Conservation (phyloP, 2,113 vertebrate species). For the Uria aalge region DNA sequence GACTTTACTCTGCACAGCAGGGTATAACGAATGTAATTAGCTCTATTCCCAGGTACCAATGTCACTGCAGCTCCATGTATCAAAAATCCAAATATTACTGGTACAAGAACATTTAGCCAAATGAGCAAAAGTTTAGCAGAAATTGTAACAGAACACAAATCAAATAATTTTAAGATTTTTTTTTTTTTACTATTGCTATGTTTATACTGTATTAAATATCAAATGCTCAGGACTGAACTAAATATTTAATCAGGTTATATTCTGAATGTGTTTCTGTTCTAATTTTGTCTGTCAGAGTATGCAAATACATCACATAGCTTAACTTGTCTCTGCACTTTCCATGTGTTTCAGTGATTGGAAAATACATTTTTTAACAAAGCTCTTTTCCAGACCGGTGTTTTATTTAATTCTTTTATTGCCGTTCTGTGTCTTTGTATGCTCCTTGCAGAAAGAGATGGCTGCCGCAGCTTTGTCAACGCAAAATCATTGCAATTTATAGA, state of each 20-base stretch:
- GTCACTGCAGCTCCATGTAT: constrained; percentile 63
- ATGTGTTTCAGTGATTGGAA: constrained; percentile 74
- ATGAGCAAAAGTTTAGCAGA: constrained; percentile 70
- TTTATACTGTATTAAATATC: constrained; percentile 75
- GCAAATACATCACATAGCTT: constrained; percentile 74
- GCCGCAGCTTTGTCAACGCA: not conserved
- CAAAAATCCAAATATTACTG: constrained; percentile 67
- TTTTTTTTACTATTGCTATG: constrained; percentile 63
- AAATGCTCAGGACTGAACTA: constrained; percentile 85
- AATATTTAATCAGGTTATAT: constrained; percentile 82
- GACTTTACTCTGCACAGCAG: constrained; percentile 61
- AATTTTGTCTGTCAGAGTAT: constrained; percentile 73
- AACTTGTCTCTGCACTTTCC: constrained; percentile 78
- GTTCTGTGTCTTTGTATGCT: not conserved
- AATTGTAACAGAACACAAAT: constrained; percentile 66
- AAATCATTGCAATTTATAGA: not conserved
- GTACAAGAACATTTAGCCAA: constrained; percentile 72
- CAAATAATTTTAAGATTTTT: constrained; percentile 58
- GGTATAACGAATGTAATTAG: constrained; percentile 58
- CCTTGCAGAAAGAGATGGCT: not conserved
- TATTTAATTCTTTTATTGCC: constrained; percentile 18
- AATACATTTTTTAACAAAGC: constrained; percentile 74
- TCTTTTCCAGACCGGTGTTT: constrained; percentile 35
- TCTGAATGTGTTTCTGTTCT: constrained; percentile 77
- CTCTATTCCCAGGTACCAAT: constrained; percentile 65